Conservation (phyloP, 2,113 vertebrate genomes). For the Mixornis gularis region DNA sequence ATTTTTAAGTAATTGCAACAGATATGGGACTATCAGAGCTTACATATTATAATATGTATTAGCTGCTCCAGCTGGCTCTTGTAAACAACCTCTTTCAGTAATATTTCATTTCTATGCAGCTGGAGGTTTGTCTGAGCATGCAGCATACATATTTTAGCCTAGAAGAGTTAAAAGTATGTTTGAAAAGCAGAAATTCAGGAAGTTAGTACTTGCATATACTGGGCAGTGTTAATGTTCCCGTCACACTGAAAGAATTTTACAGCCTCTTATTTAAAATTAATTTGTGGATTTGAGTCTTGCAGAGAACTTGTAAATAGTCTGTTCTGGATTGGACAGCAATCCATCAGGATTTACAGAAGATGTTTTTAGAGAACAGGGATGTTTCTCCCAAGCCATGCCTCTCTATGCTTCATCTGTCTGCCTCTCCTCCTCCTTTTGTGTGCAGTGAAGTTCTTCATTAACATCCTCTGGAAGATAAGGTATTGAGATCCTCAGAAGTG, state of each 20-base stretch:
- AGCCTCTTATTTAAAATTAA: not conserved
- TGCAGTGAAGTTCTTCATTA: not conserved
- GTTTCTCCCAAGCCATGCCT: not conserved
- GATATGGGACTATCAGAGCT: constrained; percentile 16
- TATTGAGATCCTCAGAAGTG: not conserved
- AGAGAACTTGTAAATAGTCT: not conserved
- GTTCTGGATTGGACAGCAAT: not conserved
- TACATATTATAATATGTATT: constrained; percentile 42
- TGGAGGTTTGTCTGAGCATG: constrained; percentile 14
- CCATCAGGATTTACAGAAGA: not conserved
- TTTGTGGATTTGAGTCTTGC: not conserved
- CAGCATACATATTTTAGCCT: constrained; percentile 24
- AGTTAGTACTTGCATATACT: not conserved
- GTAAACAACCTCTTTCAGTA: constrained; percentile 38
- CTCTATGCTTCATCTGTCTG: not conserved
- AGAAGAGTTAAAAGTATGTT: not conserved
- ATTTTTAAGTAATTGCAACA: constrained; percentile 45
- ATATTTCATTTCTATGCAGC: constrained; percentile 51
- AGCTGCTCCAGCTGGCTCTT: constrained; percentile 13
- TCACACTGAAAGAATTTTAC: not conserved
- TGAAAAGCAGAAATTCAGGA: not conserved
- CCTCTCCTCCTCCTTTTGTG: not conserved
- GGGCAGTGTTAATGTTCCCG: not conserved
- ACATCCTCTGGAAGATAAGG: not conserved
- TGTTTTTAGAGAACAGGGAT: not conserved